Conservation (phyloP, 2,888 invertebrate species). For the Allacma fusca region DNA sequence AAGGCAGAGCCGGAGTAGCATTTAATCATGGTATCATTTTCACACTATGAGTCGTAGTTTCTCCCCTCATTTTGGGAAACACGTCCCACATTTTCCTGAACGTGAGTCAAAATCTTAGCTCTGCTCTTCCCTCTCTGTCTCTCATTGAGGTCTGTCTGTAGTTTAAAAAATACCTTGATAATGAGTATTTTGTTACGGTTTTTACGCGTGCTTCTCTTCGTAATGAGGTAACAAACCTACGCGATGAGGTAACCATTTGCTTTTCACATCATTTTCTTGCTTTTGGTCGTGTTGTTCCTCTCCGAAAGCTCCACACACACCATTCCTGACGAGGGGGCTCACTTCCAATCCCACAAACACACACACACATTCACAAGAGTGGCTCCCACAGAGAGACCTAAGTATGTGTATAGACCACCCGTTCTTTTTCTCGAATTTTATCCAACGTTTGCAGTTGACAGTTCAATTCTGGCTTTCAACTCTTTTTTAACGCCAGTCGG, state of each 20-base stretch:
- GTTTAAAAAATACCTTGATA: slow-evolving; percentile 21
- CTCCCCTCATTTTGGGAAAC: neutral
- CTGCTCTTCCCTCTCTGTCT: neutral
- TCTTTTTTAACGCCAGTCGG: slow-evolving; percentile 18
- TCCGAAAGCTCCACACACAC: neutral
- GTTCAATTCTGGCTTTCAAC: slow-evolving; percentile 34
- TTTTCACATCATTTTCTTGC: slow-evolving; percentile 27
- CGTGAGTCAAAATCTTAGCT: too few relatives aligned
- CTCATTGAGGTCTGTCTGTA: neutral
- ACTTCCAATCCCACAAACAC: slow-evolving; percentile 65
- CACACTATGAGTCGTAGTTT: slow-evolving; percentile 16
- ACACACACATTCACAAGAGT: slow-evolving; percentile 4
- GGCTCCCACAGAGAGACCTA: slow-evolving; percentile 15
- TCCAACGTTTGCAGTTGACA: slow-evolving; percentile 34
- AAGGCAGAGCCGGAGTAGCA: too few relatives aligned
- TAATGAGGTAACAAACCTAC: slow-evolving; percentile 26
- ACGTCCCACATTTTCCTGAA: neutral
- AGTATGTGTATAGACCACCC: slow-evolving; percentile 12
- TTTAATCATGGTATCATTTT: slow-evolving; percentile 31
- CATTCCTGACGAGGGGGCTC: neutral
- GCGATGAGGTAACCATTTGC: slow-evolving; percentile 29
- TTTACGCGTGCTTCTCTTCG: slow-evolving; percentile 1
- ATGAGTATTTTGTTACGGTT: slow-evolving; percentile 27
- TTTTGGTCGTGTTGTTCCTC: neutral
- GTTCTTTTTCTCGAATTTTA: slow-evolving; percentile 22